Base-by-base conservation (phyloP, 92 coral and sea anemone genomes). In the Nematostella vectensis region DNA sequence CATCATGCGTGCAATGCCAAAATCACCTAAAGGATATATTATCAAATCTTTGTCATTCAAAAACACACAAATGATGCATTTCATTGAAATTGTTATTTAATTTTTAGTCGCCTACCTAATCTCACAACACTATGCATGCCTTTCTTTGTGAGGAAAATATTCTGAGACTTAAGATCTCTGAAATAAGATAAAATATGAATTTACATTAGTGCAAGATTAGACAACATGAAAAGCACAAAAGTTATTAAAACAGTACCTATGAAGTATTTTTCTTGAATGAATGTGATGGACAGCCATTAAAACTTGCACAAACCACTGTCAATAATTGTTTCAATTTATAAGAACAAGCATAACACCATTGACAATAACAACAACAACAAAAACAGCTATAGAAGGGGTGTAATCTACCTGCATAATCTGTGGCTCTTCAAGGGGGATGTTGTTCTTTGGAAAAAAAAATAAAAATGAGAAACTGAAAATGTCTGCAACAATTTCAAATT, bases 1-100 rank as follows among this genome's bases (percentile, higher is more conserved):
- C 85, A 93, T 80, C 40, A 77, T 78, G 44, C 73, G 75, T 2
- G 99, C 81, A 43, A 93, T 93, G n/a, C 99, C 99, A 93, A 93
- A 93, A 54, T 93, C 99, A 52, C 99, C 99, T 93, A 48, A 9
- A 52, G 18, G 38, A 16, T 13, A 31, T 17, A 52, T 9, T 8
- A 8, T n/a, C 12, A 50, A 19, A 19, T 19, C 27, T 24, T 3
- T 23, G 27, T 2, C 11, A 11, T 50, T 23, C 55, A 9, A n/a
- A n/a, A n/a, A n/a, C n/a, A n/a, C n/a, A n/a, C n/a, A n/a, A n/a
- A n/a, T n/a, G n/a, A 37, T 16, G 10, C 44, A 37, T 10, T 10
- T 37, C 10, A 10, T 37, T 10, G 44, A 37, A 16, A 37, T 37
- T 37, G 11, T 37, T 10, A 37, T 37, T 16, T 37, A 16, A 16